phyloP scores from a whole-genome alignment of 2,888 invertebrate species.

The Sceliomorpha sp. region DNA sequence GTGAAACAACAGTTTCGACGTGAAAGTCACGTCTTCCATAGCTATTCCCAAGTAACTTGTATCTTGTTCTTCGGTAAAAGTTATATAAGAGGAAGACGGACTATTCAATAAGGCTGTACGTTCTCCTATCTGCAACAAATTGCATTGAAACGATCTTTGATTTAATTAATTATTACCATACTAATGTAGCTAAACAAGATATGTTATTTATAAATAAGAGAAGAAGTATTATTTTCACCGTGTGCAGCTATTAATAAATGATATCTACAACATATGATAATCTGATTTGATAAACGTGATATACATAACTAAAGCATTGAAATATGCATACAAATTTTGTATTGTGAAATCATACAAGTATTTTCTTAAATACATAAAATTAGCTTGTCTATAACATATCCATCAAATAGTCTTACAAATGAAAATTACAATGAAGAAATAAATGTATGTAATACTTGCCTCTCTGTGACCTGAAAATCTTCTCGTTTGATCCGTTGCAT shows the following conservation, averaged over 20 bases:
- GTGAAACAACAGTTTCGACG: slow-evolving; percentile 89
- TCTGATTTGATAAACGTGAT: too few relatives aligned
- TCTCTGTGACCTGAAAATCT: slow-evolving; percentile 81
- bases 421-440: too few relatives aligned
- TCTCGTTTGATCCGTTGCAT: slow-evolving; percentile 57
- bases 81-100: slow-evolving; percentile 82
- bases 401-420: too few relatives aligned
- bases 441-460: slow-evolving; percentile 72
- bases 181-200: too few relatives aligned
- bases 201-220: slow-evolving; percentile 4
- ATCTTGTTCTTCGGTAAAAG: slow-evolving; percentile 85
- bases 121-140: slow-evolving; percentile 82
- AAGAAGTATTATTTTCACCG: neutral
- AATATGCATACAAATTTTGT: too few relatives aligned
- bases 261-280: too few relatives aligned
- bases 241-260: too few relatives aligned
- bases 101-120: slow-evolving; percentile 83
- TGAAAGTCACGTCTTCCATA: slow-evolving; percentile 87
- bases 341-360: too few relatives aligned
- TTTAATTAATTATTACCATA: slow-evolving; percentile 36
- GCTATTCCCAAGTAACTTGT: slow-evolving; percentile 89
- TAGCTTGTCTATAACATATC: too few relatives aligned
- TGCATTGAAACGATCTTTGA: slow-evolving; percentile 50
- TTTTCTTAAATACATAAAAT: too few relatives aligned
- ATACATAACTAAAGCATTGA: too few relatives aligned